A percentile compares a stretch with the other conserved stretches of the same genome.
These are phyloP conservation scores for Eristalis arbustorum DNA, from an alignment of 2,888 invertebrate species.

Conservation along the genomic window DNA sequence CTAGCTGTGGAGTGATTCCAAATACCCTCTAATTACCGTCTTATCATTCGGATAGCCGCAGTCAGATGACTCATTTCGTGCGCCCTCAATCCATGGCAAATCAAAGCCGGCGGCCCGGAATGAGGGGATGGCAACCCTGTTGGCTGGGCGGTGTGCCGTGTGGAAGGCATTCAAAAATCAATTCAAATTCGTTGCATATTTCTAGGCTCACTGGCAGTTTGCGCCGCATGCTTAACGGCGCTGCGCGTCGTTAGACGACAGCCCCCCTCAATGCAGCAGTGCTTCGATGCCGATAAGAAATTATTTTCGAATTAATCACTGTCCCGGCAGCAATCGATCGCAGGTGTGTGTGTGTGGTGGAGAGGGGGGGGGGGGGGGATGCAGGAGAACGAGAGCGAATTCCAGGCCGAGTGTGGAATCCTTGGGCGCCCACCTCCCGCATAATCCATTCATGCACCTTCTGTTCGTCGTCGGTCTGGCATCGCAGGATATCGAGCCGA, in stretches of 20 bases:
- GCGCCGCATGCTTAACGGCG: neutral
- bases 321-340: neutral
- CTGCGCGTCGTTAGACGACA: neutral
- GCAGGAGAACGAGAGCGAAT: neutral
- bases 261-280: neutral
- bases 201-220: neutral
- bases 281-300: slow-evolving; percentile 12
- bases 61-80: slow-evolving; percentile 4
- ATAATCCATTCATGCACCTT: slow-evolving; percentile 40
- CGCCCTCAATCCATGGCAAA: neutral
- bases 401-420: slow-evolving; percentile 14
- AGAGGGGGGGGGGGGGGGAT: neutral
- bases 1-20: neutral
- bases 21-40: slow-evolving; percentile 44
- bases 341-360: neutral
- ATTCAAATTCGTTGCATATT: slow-evolving; percentile 5
- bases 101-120: too few species aligned
- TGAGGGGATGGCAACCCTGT: neutral
- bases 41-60: slow-evolving; percentile 17
- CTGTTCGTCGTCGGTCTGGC: slow-evolving; percentile 21
- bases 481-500: neutral
- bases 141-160: neutral
- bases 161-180: neutral
- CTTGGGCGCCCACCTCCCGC: slow-evolving; percentile 3
- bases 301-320: slow-evolving; percentile 46